Evolutionary conservation across 2,888 invertebrate genomes (phyloP).

Genomic region (Sarcophaga variegata): DNA sequence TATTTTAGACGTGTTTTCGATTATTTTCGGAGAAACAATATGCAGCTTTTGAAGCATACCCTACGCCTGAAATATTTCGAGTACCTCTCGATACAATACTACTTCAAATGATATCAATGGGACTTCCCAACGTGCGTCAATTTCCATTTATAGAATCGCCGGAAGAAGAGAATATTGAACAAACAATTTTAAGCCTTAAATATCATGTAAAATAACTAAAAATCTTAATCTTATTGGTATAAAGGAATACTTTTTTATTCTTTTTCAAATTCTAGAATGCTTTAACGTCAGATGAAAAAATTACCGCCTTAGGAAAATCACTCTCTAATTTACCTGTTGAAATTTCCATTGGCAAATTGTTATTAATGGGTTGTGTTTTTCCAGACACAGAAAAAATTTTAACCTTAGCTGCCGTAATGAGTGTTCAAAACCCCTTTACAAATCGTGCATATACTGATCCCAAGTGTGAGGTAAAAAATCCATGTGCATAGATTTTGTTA

Average conservation of each 20-base stretch:
- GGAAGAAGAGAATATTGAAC: slow-evolving; percentile 90
- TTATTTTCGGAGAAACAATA: slow-evolving; percentile 93
- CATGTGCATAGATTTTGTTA: neutral
- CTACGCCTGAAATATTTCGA: slow-evolving; percentile 95
- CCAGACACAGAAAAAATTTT: slow-evolving; percentile 94
- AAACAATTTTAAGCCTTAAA: slow-evolving; percentile 92
- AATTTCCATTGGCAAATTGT: slow-evolving; percentile 96
- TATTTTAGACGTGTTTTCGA: slow-evolving; percentile 88
- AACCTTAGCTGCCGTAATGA: slow-evolving; percentile 94
- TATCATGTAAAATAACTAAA: slow-evolving; percentile 85
- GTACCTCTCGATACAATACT: slow-evolving; percentile 96
- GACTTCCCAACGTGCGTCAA: slow-evolving; percentile 92
- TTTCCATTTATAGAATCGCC: slow-evolving; percentile 99
- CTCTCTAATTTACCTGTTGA: slow-evolving; percentile 96
- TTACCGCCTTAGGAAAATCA: slow-evolving; percentile 93
- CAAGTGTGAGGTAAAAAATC: slow-evolving; percentile 87
- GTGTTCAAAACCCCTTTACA: slow-evolving; percentile 96
- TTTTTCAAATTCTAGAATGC: slow-evolving; percentile 85
- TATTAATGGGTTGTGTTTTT: slow-evolving; percentile 95
- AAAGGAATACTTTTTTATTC: neutral
- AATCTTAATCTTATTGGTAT: neutral
- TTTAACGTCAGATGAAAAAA: slow-evolving; percentile 88
- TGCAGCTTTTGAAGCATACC: slow-evolving; percentile 89
- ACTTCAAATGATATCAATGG: slow-evolving; percentile 96
- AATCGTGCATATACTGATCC: slow-evolving; percentile 93